These are phyloP conservation scores for Littorina saxatilis DNA, from an alignment of 1,140 invertebrate species.

Conservation along the genomic window DNA sequence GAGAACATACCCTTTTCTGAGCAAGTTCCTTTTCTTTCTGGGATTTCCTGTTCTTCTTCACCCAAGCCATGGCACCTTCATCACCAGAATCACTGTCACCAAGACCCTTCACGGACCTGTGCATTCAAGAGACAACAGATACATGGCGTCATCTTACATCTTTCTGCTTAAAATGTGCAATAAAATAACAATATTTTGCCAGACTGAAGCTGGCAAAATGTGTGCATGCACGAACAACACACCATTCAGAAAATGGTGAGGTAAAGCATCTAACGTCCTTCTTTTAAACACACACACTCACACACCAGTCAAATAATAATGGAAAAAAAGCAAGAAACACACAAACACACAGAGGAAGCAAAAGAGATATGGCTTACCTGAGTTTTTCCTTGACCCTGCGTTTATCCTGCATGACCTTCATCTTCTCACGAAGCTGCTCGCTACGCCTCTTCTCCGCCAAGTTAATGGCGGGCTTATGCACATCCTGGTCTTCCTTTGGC, in stretches of 20 bases:
- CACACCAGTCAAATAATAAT: too few species aligned
- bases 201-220: too few species aligned
- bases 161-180: too few species aligned
- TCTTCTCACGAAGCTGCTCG: slow-evolving; percentile 90
- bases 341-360: not conserved
- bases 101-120: not conserved
- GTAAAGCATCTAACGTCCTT: too few species aligned
- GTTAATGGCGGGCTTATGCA: slow-evolving; percentile 93
- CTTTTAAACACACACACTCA: too few species aligned
- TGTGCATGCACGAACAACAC: too few species aligned
- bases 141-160: too few species aligned
- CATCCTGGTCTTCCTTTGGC: slow-evolving; percentile 81
- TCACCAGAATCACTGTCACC: slow-evolving; percentile 74
- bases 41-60: slow-evolving; percentile 86
- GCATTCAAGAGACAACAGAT: too few species aligned
- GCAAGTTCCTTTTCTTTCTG: slow-evolving; percentile 91
- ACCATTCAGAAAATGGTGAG: too few species aligned
- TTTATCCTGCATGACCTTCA: slow-evolving; percentile 82
- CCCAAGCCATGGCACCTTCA: slow-evolving; percentile 81
- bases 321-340: too few species aligned
- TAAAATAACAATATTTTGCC: too few species aligned
- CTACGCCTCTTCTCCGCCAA: slow-evolving; percentile 84
- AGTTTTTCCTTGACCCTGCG: slow-evolving; percentile 87
- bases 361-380: slow-evolving; percentile 55
- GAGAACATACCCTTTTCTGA: slow-evolving; percentile 84